phyloP scores from a whole-genome alignment of 1,140 invertebrate genomes.

The Philotrypesis tridentata region DNA sequence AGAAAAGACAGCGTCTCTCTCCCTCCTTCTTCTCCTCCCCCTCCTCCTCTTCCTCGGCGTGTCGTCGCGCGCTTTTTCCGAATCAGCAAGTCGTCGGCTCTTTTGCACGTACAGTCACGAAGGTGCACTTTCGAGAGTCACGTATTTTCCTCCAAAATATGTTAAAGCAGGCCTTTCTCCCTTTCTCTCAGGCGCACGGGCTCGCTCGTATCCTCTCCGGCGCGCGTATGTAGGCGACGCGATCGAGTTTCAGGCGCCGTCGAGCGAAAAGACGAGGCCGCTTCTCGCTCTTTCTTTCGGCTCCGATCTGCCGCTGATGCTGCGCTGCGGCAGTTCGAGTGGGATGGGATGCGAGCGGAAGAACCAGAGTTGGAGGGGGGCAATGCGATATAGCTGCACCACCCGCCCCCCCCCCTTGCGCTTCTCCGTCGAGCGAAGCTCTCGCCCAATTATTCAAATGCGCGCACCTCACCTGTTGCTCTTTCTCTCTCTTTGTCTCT shows the following conservation, averaged over 20 bases:
- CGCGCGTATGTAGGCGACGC: constrained; percentile 36
- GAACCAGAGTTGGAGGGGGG: constrained; percentile 39
- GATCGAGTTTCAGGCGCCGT: constrained; percentile 51
- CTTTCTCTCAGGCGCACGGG: constrained; percentile 26
- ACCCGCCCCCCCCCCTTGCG: too few relatives aligned
- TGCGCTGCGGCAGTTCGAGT: neutral
- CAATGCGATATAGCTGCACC: constrained; percentile 44
- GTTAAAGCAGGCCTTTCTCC: constrained; percentile 36
- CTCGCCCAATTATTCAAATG: constrained; percentile 70
- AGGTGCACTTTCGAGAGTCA: constrained; percentile 42
- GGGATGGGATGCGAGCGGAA: constrained; percentile 13
- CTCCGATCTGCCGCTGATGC: neutral
- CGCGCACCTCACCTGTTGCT: constrained; percentile 68
- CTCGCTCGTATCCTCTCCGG: neutral
- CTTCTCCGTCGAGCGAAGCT: constrained; percentile 51
- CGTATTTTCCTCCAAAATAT: constrained; percentile 44
- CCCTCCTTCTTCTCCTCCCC: too few relatives aligned
- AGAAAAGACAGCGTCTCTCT: neutral
- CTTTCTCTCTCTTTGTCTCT: neutral
- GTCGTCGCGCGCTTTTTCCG: constrained; percentile 10
- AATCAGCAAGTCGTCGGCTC: neutral
- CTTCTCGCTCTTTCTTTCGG: constrained; percentile 11
- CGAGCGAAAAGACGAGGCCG: neutral
- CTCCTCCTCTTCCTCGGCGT: too few relatives aligned
- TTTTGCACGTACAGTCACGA: neutral